Evolutionary conservation across 2,888 invertebrate species (phyloP), one percentile per base, ranked within the genome.

Genomic region (Smittia sp.): DNA sequence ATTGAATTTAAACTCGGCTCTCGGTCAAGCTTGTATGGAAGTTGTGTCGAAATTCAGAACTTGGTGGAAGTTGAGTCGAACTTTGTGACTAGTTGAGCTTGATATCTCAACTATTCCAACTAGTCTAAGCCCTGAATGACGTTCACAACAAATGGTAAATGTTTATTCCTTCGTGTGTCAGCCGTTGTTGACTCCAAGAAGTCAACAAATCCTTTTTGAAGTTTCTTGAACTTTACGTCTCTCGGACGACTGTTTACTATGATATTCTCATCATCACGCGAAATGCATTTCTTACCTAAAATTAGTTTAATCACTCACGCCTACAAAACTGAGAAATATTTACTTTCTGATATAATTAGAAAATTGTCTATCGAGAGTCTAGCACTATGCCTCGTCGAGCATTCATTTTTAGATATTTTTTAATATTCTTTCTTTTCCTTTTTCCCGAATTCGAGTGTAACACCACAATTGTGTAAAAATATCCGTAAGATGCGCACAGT

Each of bases 311-410:
- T 63, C 63, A 63, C 63, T 66, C 4, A 66, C 66, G 66, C 66
- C 38, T 66, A 39, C 66, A 1, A 15, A 27, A 58, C 52, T 20
- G 20, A 63, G 63, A 27, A 27, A 63, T 63, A 63, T 63, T 63
- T 63, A 63, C 63, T 63, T 46, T 25, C 39, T 72, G 62, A 72
- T 72, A 72, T 62, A 72, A 72, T 72, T 72, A 72, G 72, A 72
- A 25, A 72, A 62, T 72, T 72, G 72, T 72, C 72, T 72, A 72
- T 62, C 72, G 62, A 72, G 54, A 72, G 72, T 72, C 72, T 72
- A 72, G 72, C 72, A 62, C 72, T 62, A 54, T 70, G 72, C 39
- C 27, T 38, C 52, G 15, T 4, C 25, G 63, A 63, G n/a, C 25
- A 22, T 63, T 39, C 39, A 39, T 66, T 66, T 66, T 18, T 39